These are phyloP conservation scores for Cochlearius cochlearius DNA, from an alignment of 2,113 vertebrate species.

Conservation along the genomic window DNA sequence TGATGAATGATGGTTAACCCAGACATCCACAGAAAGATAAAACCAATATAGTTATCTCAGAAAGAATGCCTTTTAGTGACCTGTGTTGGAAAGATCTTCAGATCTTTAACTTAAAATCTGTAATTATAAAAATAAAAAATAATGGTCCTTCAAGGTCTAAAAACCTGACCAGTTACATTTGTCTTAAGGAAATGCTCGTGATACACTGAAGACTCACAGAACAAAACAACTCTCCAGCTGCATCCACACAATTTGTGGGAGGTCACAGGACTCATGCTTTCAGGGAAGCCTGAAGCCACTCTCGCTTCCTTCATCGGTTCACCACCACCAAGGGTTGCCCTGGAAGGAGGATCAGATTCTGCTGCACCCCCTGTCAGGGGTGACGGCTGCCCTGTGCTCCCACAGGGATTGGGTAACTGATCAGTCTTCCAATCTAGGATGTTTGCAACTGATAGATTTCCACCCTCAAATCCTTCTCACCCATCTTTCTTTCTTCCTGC, in stretches of 20 bases:
- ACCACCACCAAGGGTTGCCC: neutral
- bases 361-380: neutral
- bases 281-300: neutral
- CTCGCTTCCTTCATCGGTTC: neutral
- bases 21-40: neutral
- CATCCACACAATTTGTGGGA: fast-evolving
- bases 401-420: fast-evolving
- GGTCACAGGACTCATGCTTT: neutral
- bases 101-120: neutral
- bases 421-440: neutral
- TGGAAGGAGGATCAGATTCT: neutral
- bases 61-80: neutral
- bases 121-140: neutral
- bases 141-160: neutral
- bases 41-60: neutral
- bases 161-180: neutral
- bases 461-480: neutral
- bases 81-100: neutral
- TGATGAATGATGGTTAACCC: neutral
- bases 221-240: neutral
- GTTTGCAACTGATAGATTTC: neutral
- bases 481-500: neutral
- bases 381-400: neutral
- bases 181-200: neutral
- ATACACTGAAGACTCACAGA: neutral